phyloP scores from a whole-genome alignment of 1,140 invertebrate species.

The Drosophila quadrilineata region DNA sequence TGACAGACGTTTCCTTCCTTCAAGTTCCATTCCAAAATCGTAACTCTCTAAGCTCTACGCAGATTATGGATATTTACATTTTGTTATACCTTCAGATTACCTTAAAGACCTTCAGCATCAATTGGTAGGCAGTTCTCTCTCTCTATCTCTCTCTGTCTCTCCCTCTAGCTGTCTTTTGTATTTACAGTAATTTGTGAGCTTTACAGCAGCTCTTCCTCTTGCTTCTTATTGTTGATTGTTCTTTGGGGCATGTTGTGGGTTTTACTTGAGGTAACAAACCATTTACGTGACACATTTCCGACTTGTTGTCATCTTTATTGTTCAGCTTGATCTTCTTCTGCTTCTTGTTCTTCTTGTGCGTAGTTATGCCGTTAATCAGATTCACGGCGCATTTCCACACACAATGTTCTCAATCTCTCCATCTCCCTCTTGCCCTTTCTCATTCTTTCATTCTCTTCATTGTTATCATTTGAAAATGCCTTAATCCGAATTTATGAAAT shows the following conservation, averaged over 20 bases:
- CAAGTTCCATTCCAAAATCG: too few species aligned
- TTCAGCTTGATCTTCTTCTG: conserved; percentile 24
- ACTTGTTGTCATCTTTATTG: conserved; percentile 17
- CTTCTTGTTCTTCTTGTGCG: conserved; percentile 19
- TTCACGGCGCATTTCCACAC: conserved; percentile 68
- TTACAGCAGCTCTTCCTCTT: background rate
- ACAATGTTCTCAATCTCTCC: conserved; percentile 43
- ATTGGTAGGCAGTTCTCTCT: too few species aligned
- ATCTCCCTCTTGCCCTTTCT: too few species aligned
- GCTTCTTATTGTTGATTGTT: conserved; percentile 22
- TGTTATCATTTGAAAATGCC: conserved; percentile 78
- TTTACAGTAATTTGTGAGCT: conserved; percentile 30
- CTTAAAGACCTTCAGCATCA: too few species aligned
- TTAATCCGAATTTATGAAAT: conserved; percentile 79
- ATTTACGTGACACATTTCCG: conserved; percentile 70
- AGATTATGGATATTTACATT: too few species aligned
- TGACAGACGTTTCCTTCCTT: too few species aligned
- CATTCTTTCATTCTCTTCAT: conserved; percentile 53
- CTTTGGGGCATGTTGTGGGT: conserved; percentile 39
- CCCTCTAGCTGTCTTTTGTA: too few species aligned
- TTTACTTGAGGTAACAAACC: conserved; percentile 50
- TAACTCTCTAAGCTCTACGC: too few species aligned
- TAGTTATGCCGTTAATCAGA: conserved; percentile 69
- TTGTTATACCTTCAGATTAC: too few species aligned
- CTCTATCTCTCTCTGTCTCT: too few species aligned